Percentiles rank a stretch among this genome's conserved stretches.
phyloP scores from a whole-genome alignment of 2,113 vertebrate species.

The Lanius ludovicianus region DNA sequence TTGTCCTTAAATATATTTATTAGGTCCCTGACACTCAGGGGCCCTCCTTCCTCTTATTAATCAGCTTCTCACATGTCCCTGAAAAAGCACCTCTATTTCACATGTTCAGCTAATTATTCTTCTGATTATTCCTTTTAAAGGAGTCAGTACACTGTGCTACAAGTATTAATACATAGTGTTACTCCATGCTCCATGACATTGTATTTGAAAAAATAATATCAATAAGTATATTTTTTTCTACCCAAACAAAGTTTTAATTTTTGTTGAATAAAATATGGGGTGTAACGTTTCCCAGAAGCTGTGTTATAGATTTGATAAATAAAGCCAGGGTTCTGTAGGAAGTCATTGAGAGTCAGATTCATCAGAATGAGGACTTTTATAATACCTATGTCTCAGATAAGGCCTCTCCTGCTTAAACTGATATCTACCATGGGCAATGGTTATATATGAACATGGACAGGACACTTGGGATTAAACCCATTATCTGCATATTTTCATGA shows the following conservation, averaged over 20 bases:
- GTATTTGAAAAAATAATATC: background rate
- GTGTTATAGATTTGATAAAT: background rate
- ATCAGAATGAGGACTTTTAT: background rate
- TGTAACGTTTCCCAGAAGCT: background rate
- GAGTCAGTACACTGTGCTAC: background rate
- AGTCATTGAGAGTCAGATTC: background rate
- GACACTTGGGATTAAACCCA: background rate
- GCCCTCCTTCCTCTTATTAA: background rate
- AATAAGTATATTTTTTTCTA: background rate
- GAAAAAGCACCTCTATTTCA: constrained; percentile 8
- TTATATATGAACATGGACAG: background rate
- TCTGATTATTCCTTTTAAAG: constrained; percentile 10
- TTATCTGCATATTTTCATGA: background rate
- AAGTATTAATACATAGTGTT: background rate
- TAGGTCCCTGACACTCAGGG: constrained; percentile 16
- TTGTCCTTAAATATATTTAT: constrained; percentile 56
- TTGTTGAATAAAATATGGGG: background rate
- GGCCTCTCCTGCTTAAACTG: background rate
- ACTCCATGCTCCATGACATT: background rate
- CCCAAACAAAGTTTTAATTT: background rate
- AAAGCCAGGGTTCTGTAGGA: background rate
- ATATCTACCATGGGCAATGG: background rate
- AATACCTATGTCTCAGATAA: background rate
- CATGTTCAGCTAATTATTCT: constrained; percentile 39
- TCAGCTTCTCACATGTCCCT: background rate